Base-by-base conservation (phyloP, 2,113 vertebrate species). In the Entosphenus tridentatus region DNA sequence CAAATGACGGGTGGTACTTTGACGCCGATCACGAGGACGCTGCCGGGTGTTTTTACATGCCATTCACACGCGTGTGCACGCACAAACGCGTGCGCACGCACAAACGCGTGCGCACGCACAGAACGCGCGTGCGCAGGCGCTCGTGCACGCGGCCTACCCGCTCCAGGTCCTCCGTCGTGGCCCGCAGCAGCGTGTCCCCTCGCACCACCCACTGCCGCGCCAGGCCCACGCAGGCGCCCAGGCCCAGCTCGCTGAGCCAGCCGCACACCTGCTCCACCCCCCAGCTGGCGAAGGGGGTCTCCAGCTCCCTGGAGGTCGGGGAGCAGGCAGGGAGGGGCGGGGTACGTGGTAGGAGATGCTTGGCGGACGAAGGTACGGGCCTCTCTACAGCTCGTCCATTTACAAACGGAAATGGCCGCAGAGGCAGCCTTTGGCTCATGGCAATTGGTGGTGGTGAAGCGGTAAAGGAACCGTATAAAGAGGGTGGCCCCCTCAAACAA, bases 101-200 rank as follows among this genome's bases (percentile, higher is more conserved):
- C n/a, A n/a, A n/a, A 65, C 21, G 62, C 21, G 14, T 11, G 9
- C 8, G 3, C 3, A 2, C 58, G 14, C 59, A 7, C 18, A 65
- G 9, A 10, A 65, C 18, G 9, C 59, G 14, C 17, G 17, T 65
- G 9, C 17, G 14, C 17, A 8, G 14, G 14, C 14, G 59, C 18
- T 9, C 8, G n/a, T 65, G 62, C 62, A n/a, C 10, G 8, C n/a
- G n/a, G 18, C 62, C 18, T 18, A 65, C 62, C 18, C 62, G n/a
- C 62, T 65, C 62, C 62, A 65, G 62, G n/a, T 65, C 62, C 62
- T 65, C n/a, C 8, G 62, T 8, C 62, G 62, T 16, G 8, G 62
- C 62, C 18, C 18, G 62, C n/a, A 65, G 62, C 62, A 65, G 62
- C 62, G 62, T 65, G n/a, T 65, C n/a, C 62, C 62, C 62, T 16